Evolutionary conservation across 2,888 invertebrate genomes (phyloP).

Genomic region (Caenorhabditis angaria): DNA sequence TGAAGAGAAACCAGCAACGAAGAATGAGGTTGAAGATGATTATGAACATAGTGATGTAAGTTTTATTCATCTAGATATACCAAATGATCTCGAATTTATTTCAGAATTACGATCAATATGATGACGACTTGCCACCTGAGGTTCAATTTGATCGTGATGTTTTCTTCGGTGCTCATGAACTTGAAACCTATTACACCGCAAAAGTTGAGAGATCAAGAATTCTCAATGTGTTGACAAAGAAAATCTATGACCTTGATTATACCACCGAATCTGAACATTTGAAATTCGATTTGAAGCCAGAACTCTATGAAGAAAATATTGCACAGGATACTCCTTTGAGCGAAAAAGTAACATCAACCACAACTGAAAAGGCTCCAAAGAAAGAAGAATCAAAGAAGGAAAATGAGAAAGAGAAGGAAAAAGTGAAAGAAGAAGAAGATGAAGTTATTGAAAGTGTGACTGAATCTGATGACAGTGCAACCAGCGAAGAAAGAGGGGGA

Average conservation of each 20-base stretch:
- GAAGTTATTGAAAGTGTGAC: constrained; percentile 2
- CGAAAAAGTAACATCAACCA: not conserved
- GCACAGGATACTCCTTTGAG: constrained; percentile 12
- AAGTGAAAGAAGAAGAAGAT: constrained; percentile 22
- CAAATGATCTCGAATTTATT: constrained; percentile 9
- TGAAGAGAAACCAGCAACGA: too few species aligned
- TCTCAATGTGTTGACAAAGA: constrained; percentile 15
- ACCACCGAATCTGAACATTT: constrained; percentile 57
- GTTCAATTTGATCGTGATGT: constrained; percentile 67
- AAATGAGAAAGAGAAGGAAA: constrained; percentile 20
- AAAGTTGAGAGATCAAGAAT: constrained; percentile 51
- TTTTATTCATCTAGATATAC: not conserved
- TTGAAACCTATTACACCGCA: constrained; percentile 57
- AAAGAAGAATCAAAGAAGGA: constrained; percentile 20
- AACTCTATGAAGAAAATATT: constrained; percentile 34
- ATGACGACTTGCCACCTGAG: constrained; percentile 65
- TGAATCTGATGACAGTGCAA: constrained; percentile 15
- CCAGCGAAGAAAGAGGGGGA: constrained; percentile 46
- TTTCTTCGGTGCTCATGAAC: constrained; percentile 58
- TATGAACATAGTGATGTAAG: constrained; percentile 59
- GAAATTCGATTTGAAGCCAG: constrained; percentile 55
- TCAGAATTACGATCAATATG: constrained; percentile 61
- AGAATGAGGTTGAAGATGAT: constrained; percentile 39
- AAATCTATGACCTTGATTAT: constrained; percentile 51
- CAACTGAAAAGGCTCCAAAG: too few species aligned